Percentiles rank a stretch among this genome's conserved stretches.
These are phyloP conservation scores for Caenorhabditis wallacei DNA, from an alignment of 2,888 invertebrate species.

Conservation along the genomic window DNA sequence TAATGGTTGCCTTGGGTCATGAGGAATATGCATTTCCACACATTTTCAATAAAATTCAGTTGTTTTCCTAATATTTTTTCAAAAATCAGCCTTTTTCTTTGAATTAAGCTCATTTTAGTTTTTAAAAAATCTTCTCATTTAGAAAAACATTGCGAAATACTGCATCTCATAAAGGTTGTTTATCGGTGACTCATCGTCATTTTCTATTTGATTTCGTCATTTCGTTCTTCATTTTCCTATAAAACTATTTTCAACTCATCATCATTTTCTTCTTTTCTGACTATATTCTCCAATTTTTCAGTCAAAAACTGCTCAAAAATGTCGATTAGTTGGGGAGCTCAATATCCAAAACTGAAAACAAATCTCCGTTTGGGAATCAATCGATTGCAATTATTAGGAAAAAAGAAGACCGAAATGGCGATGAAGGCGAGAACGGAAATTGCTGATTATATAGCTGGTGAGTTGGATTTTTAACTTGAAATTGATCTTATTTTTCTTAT, in stretches of 20 bases:
- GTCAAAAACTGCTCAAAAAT: constrained; percentile 52
- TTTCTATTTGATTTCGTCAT: constrained; percentile 45
- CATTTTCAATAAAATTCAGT: neutral
- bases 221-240: constrained; percentile 13
- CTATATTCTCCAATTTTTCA: constrained; percentile 13
- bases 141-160: constrained; percentile 41
- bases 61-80: too few relatives aligned
- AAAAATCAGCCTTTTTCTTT: neutral
- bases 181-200: constrained; percentile 41
- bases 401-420: constrained; percentile 97
- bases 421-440: constrained; percentile 97
- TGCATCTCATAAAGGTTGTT: constrained; percentile 14
- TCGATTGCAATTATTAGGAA: constrained; percentile 94
- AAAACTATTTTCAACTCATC: neutral
- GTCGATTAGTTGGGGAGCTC: constrained; percentile 89
- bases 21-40: neutral
- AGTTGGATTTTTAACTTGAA: constrained; percentile 83
- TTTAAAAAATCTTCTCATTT: neutral
- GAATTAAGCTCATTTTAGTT: neutral
- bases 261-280: constrained; percentile 10
- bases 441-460: constrained; percentile 94
- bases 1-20: constrained; percentile 19
- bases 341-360: constrained; percentile 96
- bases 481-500: neutral
- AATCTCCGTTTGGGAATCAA: constrained; percentile 94